phyloP scores from a whole-genome alignment of 2,888 invertebrate genomes.

The Sepiola atlantica region DNA sequence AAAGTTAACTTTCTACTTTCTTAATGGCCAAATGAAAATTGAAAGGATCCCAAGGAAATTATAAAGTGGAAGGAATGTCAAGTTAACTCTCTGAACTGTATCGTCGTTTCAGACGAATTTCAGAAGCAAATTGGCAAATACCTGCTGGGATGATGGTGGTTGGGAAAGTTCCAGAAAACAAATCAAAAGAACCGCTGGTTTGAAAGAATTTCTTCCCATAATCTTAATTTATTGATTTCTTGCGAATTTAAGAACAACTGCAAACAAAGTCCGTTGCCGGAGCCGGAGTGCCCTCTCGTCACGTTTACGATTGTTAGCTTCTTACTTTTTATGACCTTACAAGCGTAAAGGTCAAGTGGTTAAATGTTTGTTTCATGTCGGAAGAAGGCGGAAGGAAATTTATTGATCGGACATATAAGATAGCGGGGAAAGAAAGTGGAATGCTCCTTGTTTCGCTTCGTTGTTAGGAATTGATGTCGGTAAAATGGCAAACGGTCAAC shows the following conservation, averaged over 20 bases:
- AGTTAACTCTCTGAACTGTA: background rate
- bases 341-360: background rate
- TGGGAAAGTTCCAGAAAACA: background rate
- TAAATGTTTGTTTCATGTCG: background rate
- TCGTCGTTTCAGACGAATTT: background rate
- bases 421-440: background rate
- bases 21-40: background rate
- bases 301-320: background rate
- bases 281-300: background rate
- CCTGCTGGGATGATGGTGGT: background rate
- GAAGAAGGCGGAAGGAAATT: background rate
- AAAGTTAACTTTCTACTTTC: too few species aligned
- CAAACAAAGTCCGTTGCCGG: background rate
- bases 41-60: background rate
- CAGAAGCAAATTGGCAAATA: background rate
- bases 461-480: too few species aligned
- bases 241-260: background rate
- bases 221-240: background rate
- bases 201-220: background rate
- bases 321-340: background rate
- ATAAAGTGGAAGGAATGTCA: background rate
- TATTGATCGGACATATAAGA: background rate
- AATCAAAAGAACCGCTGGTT: background rate
- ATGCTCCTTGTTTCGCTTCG: background rate
- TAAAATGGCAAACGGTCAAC: too few species aligned